Evolutionary conservation across 2,888 invertebrate species (phyloP).

Genomic region (Lycophotia porphyrea): DNA sequence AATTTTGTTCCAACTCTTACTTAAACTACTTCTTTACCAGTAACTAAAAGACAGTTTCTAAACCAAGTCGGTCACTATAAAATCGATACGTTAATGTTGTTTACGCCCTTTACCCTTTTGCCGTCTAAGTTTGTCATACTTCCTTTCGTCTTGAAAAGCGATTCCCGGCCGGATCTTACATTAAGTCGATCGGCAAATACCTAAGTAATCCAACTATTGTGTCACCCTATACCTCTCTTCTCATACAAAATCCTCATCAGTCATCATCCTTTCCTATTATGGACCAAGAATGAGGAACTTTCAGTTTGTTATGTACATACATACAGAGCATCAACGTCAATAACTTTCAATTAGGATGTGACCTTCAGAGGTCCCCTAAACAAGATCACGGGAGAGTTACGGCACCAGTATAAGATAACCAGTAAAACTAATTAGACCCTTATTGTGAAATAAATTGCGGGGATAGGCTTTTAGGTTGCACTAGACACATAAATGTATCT

Average conservation of each 20-base stretch:
- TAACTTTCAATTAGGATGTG: slow-evolving; percentile 43
- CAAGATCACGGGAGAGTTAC: slow-evolving; percentile 40
- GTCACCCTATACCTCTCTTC: slow-evolving; percentile 10
- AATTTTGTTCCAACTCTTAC: neutral
- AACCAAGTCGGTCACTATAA: neutral
- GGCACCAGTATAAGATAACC: neutral
- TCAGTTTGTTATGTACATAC: slow-evolving; percentile 4
- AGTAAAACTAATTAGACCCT: neutral
- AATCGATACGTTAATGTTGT: slow-evolving; percentile 18
- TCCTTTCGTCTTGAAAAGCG: slow-evolving; percentile 15
- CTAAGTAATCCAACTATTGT: neutral
- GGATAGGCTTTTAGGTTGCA: neutral
- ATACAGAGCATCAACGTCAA: slow-evolving; percentile 26
- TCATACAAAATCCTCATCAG: slow-evolving; percentile 21
- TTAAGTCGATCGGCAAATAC: slow-evolving; percentile 30
- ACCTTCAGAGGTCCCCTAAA: slow-evolving; percentile 49
- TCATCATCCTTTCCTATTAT: neutral
- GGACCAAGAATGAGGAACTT: slow-evolving; percentile 24
- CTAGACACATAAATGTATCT: neutral
- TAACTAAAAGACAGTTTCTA: neutral
- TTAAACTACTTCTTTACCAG: too few species aligned
- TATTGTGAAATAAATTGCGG: neutral
- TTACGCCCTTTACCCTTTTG: slow-evolving; percentile 18
- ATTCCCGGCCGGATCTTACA: slow-evolving; percentile 29
- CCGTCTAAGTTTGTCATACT: slow-evolving; percentile 10